Base-by-base conservation (phyloP, 2,113 vertebrate species). In the Edolisoma coerulescens region DNA sequence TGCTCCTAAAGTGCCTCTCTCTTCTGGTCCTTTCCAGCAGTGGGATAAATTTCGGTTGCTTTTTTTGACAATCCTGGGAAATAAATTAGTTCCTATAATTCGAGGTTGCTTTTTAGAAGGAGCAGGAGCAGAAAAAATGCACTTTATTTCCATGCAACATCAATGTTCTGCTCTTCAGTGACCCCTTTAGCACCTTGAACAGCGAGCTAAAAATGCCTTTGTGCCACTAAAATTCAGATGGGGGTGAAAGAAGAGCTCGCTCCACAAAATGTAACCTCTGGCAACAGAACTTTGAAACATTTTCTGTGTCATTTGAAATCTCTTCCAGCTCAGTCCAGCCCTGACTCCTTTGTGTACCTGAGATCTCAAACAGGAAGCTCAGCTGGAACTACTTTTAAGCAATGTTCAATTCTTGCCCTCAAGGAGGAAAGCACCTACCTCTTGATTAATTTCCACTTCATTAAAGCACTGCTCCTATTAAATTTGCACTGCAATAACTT, bases 401-500 rank as follows among this genome's bases (percentile, higher is more conserved):
- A 17, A 54, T 9, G 44, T 63, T 90, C 15, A 24, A 18, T 71
- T 78, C 42, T 87, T 63, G 61, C 28, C 82, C 33, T 18, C 32
- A 3, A 89, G 74, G 89, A 90, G 93, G 91, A 45, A 33, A 22
- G 67, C 54, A 56, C 44, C 83, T 76, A 52, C 79, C 92, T 86
- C 79, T 88, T 32, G 4, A 13, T 69, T 33, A 37, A 8, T 33
- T 39, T 57, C 84, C 75, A 42, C 49, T 84, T 56, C 74, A n/a
- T 70, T 78, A 20, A 75, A 81, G 9, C 50, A 23, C 74, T 17
- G 64, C 56, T 69, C 37, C 1, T 9, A 52, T 56, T 39, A 50
- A 14, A 52, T 79, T 59, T 89, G 54, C 78, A 69, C 83, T 95
- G 94, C 90, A 93, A 33, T 97, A 82, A 96, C 68, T 96, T 69